Evolutionary conservation across 2,113 vertebrate species (phyloP).

Genomic region (Hydropotes inermis): DNA sequence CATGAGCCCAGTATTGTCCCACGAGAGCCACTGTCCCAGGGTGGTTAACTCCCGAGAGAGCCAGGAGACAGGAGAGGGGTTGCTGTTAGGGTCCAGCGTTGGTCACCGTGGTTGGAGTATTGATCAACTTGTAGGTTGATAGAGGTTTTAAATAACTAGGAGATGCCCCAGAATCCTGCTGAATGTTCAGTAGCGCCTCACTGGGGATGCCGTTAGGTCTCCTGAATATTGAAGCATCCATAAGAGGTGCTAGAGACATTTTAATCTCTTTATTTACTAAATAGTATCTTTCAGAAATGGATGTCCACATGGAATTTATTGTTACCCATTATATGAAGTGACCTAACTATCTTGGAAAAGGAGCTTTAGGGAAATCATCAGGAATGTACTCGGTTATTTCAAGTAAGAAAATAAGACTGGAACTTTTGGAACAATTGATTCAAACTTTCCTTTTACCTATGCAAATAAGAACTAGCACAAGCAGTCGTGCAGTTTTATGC

Average conservation of each 20-base stretch:
- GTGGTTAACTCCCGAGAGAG: neutral
- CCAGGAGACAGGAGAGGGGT: neutral
- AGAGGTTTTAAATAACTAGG: slow-evolving; percentile 21
- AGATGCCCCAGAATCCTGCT: neutral
- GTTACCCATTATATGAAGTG: neutral
- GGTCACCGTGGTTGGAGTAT: neutral
- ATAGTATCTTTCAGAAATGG: neutral
- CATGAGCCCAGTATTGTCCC: neutral
- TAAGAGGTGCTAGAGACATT: neutral
- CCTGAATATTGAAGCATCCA: neutral
- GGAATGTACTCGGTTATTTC: neutral
- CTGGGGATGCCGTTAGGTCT: neutral
- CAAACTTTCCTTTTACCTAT: neutral
- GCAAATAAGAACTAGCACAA: neutral
- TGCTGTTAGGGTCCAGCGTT: neutral
- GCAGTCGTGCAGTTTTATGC: neutral
- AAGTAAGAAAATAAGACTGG: neutral
- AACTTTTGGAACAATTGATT: neutral
- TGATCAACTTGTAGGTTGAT: neutral
- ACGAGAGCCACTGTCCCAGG: neutral
- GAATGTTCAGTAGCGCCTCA: neutral
- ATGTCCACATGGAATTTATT: neutral
- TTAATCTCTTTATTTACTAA: neutral
- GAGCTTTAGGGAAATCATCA: neutral
- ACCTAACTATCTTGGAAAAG: neutral